Base-by-base conservation (phyloP, 2,113 vertebrate species). In the Perca flavescens region DNA sequence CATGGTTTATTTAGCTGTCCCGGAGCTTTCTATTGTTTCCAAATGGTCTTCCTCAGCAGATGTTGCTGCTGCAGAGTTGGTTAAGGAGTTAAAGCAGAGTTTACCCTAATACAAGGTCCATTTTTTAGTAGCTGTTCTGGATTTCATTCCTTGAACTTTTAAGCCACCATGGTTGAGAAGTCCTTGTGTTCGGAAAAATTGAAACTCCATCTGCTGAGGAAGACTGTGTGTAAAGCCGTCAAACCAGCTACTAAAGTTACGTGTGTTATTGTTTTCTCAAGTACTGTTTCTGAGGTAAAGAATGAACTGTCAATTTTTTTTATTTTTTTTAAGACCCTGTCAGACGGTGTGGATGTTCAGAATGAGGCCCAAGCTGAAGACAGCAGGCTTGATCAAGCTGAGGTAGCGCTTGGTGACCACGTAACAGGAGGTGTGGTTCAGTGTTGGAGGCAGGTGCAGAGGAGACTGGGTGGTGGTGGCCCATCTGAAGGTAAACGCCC, bases 381-480 rank as follows among this genome's bases (percentile, higher is more conserved):
- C 15, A 80, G 84, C 49, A 54, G n/a, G 16, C 73, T 95, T 71
- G 82, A 87, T 87, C 83, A 92, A 75, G 86, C 89, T 17, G 95
- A 95, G 66, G 73, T 61, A 34, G 50, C 3, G 0, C 92, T 94
- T 8, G 93, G 94, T 36, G 88, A 93, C 47, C 90, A 94, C 77
- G 90, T 95, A 58, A 94, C 94, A 0, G 92, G 92, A 36, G 93
- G 91, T 25, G 91, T 96, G 50, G 86, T 93, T 49, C 91, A 94
- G 84, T 86, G 92, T 74, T 96, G 96, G 96, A 90, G 67, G 63
- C 88, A 64, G 14, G 90, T 96, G 31, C 94, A 94, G 72, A 91
- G 78, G 25, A 92, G 84, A 19, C 72, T 96, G 16, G 75, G 43
- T 14, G 81, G 43, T 14, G 81, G 84, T 9, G 34, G 95, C 15